These are phyloP conservation scores for Nymphalis urticae DNA, from an alignment of 2,888 invertebrate genomes.

Conservation along the genomic window DNA sequence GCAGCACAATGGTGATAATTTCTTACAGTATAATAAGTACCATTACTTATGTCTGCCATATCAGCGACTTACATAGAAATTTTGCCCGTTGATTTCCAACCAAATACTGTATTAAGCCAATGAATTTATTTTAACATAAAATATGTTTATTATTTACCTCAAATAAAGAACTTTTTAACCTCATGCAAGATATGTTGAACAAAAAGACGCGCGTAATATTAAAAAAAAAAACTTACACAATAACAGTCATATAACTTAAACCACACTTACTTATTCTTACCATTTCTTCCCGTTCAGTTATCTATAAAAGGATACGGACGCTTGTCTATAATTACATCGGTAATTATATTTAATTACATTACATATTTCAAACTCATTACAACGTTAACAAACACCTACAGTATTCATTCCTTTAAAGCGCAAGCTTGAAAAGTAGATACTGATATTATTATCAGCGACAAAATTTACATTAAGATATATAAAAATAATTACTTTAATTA, in stretches of 20 bases:
- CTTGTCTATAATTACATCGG: constrained; percentile 17
- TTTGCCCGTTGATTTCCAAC: no score
- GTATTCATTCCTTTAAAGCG: background rate
- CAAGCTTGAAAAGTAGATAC: background rate
- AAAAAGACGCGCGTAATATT: no score
- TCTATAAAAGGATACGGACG: constrained; percentile 24
- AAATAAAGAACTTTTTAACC: no score
- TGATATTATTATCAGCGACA: constrained; percentile 5
- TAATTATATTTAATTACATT: constrained; percentile 23
- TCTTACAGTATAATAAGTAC: no score
- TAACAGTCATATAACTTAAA: background rate
- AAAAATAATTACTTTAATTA: background rate
- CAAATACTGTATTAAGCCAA: no score
- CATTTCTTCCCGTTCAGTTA: constrained; percentile 2
- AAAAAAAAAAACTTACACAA: no score
- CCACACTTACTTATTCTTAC: background rate
- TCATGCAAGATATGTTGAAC: no score
- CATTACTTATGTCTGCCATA: no score
- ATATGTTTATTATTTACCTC: background rate
- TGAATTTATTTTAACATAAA: no score
- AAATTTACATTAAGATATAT: background rate
- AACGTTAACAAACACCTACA: background rate
- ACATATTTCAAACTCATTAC: constrained; percentile 17
- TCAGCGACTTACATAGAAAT: no score
- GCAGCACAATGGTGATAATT: no score